A percentile compares a stretch with the other conserved stretches of the same genome.
These are phyloP conservation scores for Sinhomidia bicolor DNA, from an alignment of 2,888 invertebrate species.

Conservation along the genomic window DNA sequence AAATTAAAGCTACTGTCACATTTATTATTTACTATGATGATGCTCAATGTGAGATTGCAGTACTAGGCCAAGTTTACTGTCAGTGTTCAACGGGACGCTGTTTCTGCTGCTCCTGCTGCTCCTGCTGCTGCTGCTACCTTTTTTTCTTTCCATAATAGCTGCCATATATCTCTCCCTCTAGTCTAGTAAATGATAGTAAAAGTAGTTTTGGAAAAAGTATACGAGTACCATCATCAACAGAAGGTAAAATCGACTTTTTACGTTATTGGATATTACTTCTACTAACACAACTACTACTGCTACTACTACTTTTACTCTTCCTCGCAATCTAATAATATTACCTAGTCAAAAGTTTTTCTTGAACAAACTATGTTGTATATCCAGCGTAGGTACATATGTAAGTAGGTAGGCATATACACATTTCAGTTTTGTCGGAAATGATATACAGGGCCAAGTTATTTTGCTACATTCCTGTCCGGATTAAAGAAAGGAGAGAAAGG, in stretches of 20 bases:
- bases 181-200: too few species aligned
- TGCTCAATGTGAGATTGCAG: not conserved
- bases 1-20: conserved; percentile 30
- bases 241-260: not conserved
- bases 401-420: too few species aligned
- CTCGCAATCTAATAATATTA: not conserved
- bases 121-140: not conserved
- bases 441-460: too few species aligned
- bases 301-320: too few species aligned
- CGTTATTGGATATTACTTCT: not conserved
- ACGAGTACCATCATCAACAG: not conserved
- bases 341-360: not conserved
- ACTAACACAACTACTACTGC: not conserved
- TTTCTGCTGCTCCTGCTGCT: not conserved
- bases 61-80: not conserved
- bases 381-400: too few species aligned
- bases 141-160: not conserved
- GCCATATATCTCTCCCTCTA: too few species aligned
- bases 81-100: not conserved
- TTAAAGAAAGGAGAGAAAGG: not conserved
- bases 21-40: not conserved
- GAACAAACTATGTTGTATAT: not conserved
- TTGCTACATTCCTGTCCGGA: not conserved
- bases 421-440: too few species aligned
- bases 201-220: not conserved